Conservation (phyloP, 2,888 invertebrate genomes). For the Acrobasis consociella region DNA sequence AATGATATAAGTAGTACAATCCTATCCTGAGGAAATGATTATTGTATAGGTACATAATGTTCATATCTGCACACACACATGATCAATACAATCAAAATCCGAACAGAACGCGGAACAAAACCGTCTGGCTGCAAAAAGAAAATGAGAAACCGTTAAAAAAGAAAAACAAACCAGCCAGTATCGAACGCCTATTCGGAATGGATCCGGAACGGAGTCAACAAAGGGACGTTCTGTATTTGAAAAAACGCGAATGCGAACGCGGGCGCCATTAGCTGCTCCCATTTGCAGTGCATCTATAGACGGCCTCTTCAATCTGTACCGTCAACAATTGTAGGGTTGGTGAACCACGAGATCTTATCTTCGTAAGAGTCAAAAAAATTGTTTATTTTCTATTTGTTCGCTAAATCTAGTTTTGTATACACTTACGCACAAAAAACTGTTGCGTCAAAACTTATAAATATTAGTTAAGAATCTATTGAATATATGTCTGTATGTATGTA, state of each 20-base stretch:
- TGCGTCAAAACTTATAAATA: no score
- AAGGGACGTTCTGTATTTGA: constrained; percentile 76
- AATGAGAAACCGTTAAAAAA: constrained; percentile 49
- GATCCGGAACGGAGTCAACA: constrained; percentile 73
- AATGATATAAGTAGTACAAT: no score
- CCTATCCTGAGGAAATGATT: no score
- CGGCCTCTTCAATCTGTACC: constrained; percentile 75
- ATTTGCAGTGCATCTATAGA: constrained; percentile 73
- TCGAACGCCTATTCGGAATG: constrained; percentile 72
- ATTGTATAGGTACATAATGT: not conserved
- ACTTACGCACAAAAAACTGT: no score
- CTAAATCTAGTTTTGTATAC: no score
- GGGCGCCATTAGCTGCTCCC: constrained; percentile 76
- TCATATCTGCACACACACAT: not conserved
- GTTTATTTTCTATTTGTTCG: no score
- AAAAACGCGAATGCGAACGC: constrained; percentile 76
- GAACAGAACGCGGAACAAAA: constrained; percentile 46
- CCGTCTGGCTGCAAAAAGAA: constrained; percentile 60
- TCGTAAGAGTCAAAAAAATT: constrained; percentile 4
- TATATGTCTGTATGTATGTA: no score
- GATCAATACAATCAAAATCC: constrained; percentile 29
- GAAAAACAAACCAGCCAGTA: constrained; percentile 59
- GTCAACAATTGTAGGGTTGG: constrained; percentile 70
- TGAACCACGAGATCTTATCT: not conserved
- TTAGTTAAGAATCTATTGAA: no score